Conservation (phyloP, 2,888 invertebrate genomes). For the Ennomos fuscantarius region DNA sequence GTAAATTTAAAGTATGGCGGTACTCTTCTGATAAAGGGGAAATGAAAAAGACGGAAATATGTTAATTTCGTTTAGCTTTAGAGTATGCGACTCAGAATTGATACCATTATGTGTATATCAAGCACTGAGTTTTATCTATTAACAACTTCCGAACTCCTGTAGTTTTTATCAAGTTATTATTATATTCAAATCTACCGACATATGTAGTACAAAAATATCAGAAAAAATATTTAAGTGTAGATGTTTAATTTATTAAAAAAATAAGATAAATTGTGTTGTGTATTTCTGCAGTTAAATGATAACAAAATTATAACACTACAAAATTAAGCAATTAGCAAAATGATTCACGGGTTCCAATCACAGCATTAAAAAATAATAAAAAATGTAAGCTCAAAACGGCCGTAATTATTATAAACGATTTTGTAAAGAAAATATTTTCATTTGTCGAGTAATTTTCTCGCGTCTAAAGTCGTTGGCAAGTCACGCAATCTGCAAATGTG, state of each 20-base stretch:
- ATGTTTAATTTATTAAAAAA: no score
- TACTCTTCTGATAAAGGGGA: no score
- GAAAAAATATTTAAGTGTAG: neutral
- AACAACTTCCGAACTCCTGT: no score
- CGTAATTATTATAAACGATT: slow-evolving; percentile 45
- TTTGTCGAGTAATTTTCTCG: slow-evolving; percentile 55
- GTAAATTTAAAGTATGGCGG: no score
- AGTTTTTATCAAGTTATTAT: no score
- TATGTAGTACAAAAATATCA: neutral
- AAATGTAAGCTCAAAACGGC: slow-evolving; percentile 32
- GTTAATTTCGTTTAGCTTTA: no score
- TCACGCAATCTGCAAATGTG: slow-evolving; percentile 62
- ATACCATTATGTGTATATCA: no score
- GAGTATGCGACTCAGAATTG: no score
- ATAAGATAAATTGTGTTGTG: slow-evolving; percentile 7
- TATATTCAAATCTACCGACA: neutral
- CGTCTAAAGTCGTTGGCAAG: slow-evolving; percentile 42
- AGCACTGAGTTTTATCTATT: no score
- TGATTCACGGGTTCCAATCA: slow-evolving; percentile 25
- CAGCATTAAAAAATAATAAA: slow-evolving; percentile 36
- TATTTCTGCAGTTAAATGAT: slow-evolving; percentile 27
- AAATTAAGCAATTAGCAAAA: slow-evolving; percentile 39
- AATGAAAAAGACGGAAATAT: no score
- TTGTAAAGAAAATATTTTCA: slow-evolving; percentile 49
- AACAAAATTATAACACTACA: slow-evolving; percentile 14